Evolutionary conservation across 1,140 invertebrate species (phyloP).

Genomic region (Battus philenor): DNA sequence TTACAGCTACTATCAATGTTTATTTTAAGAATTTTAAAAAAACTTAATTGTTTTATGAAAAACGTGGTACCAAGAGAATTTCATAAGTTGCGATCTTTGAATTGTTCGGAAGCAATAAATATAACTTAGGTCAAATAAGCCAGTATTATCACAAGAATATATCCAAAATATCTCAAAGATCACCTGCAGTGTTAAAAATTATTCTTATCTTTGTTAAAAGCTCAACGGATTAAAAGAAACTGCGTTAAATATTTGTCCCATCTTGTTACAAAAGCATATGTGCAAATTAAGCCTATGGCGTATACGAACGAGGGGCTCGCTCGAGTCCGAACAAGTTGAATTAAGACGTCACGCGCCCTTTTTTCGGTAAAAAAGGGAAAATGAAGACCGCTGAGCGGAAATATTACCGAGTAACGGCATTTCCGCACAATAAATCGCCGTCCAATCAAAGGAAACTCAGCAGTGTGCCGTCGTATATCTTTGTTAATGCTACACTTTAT

Average conservation of each 20-base stretch:
- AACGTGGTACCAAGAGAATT: too few relatives aligned
- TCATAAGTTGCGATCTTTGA: too few relatives aligned
- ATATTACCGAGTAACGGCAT: conserved; percentile 72
- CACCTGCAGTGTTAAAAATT: too few relatives aligned
- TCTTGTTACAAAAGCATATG: conserved; percentile 1
- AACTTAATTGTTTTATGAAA: too few relatives aligned
- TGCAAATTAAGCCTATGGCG: conserved; percentile 16
- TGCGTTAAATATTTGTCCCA: background rate
- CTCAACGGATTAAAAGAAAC: too few relatives aligned
- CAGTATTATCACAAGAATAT: too few relatives aligned
- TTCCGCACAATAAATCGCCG: conserved; percentile 73
- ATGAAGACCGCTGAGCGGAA: conserved; percentile 66
- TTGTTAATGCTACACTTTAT: conserved; percentile 71
- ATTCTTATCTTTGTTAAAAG: too few relatives aligned
- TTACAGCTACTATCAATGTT: too few relatives aligned
- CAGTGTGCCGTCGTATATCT: conserved; percentile 52
- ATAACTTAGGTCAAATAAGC: too few relatives aligned
- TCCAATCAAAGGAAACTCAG: conserved; percentile 68
- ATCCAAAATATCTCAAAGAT: too few relatives aligned
- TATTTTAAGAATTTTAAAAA: too few relatives aligned
- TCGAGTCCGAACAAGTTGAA: conserved; percentile 41
- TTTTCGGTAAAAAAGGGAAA: conserved; percentile 73
- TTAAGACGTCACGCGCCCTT: conserved; percentile 73
- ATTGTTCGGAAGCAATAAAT: too few relatives aligned
- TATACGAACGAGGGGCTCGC: conserved; percentile 17